Conservation (phyloP, 2,113 vertebrate species). For the Ariopsis seemanni region DNA sequence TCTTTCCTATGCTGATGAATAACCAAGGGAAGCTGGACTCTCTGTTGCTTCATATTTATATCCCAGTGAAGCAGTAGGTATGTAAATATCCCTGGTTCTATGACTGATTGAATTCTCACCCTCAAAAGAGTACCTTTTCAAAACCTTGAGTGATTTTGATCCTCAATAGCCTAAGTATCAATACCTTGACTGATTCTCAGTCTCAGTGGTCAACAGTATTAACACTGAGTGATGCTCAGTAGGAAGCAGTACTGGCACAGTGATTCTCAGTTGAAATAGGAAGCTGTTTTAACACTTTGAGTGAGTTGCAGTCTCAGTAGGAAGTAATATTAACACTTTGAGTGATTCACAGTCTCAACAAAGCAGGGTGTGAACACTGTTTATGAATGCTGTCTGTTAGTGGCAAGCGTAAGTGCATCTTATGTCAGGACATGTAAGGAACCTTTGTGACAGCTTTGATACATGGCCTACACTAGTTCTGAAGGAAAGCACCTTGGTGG, state of each 20-base stretch:
- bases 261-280: no score
- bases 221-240: not conserved
- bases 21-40: not conserved
- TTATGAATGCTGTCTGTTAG: not conserved
- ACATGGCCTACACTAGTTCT: not conserved
- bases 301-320: not conserved
- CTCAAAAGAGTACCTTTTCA: not conserved
- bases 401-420: not conserved
- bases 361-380: not conserved
- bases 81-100: not conserved
- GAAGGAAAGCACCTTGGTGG: not conserved
- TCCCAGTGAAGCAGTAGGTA: not conserved
- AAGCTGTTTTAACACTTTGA: no score
- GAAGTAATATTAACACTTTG: not conserved
- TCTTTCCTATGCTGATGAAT: not conserved
- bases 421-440: not conserved
- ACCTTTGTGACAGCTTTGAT: not conserved
- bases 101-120: not conserved
- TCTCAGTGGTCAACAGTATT: not conserved
- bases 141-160: not conserved
- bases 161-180: not conserved
- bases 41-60: not conserved
- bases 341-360: not conserved
- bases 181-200: not conserved
- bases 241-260: no score